These are phyloP conservation scores for Galemys pyrenaicus DNA, from an alignment of 2,113 vertebrate species.

Conservation along the genomic window DNA sequence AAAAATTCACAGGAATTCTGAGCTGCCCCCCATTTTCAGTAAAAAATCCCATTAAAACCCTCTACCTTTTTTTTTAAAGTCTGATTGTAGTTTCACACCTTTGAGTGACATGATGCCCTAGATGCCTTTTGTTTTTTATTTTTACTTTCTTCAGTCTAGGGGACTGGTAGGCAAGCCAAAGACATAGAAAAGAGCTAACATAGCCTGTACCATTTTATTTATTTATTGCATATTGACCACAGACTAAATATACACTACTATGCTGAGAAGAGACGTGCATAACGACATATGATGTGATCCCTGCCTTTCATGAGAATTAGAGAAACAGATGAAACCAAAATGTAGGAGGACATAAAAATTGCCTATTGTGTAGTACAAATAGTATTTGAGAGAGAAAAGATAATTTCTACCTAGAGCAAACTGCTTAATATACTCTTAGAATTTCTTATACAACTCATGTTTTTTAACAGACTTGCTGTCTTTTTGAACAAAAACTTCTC, in stretches of 20 bases:
- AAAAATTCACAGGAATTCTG: background rate
- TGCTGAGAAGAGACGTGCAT: slow-evolving; percentile 15
- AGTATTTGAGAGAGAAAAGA: background rate
- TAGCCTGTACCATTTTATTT: background rate
- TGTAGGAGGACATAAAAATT: background rate
- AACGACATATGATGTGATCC: background rate
- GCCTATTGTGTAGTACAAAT: background rate
- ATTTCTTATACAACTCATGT: background rate
- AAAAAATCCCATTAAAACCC: background rate
- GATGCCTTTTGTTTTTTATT: no score
- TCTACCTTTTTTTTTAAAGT: background rate
- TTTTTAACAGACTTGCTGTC: background rate
- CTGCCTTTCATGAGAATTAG: background rate
- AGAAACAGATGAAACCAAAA: background rate
- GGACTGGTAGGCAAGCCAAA: background rate
- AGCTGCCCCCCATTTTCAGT: background rate
- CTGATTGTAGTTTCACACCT: background rate
- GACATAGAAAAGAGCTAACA: background rate
- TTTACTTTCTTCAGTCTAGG: background rate
- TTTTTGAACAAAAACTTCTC: background rate
- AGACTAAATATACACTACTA: background rate
- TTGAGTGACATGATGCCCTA: background rate
- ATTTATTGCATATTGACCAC: background rate
- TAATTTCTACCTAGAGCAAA: background rate
- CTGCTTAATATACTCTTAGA: background rate